A percentile compares a stretch with the other conserved stretches of the same genome.
phyloP scores from a whole-genome alignment of 2,113 vertebrate genomes.

The Sebastes fasciatus region DNA sequence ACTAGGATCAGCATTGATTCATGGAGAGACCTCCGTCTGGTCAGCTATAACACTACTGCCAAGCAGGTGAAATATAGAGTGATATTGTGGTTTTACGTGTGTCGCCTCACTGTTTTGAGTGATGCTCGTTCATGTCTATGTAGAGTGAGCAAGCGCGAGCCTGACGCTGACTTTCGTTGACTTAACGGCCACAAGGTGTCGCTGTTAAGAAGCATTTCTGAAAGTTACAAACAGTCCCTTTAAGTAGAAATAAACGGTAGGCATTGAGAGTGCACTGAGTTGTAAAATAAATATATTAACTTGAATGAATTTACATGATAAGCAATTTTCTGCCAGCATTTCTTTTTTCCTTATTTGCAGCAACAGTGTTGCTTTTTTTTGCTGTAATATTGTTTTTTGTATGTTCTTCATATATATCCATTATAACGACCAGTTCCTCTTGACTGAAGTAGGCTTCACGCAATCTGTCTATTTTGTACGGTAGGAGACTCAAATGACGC shows the following conservation, averaged over 20 bases:
- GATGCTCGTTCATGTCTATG: no score
- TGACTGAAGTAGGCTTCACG: background rate
- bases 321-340: background rate
- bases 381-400: background rate
- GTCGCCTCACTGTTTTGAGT: no score
- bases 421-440: background rate
- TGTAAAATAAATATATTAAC: background rate
- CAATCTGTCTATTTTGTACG: background rate
- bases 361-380: background rate
- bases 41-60: no score
- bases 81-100: no score
- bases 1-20: no score
- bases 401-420: background rate
- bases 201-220: no score
- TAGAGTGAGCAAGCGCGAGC: no score
- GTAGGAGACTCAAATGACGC: background rate
- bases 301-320: background rate
- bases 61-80: no score
- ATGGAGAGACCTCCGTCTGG: no score
- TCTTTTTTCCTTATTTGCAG: background rate
- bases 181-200: no score
- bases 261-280: background rate
- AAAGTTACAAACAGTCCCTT: no score
- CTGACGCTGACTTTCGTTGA: no score
- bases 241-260: background rate